Evolutionary conservation across 2,797 vertebrate species (phyloP), one percentile per base, ranked within the genome.

Genomic region (Graptemys geographica): DNA sequence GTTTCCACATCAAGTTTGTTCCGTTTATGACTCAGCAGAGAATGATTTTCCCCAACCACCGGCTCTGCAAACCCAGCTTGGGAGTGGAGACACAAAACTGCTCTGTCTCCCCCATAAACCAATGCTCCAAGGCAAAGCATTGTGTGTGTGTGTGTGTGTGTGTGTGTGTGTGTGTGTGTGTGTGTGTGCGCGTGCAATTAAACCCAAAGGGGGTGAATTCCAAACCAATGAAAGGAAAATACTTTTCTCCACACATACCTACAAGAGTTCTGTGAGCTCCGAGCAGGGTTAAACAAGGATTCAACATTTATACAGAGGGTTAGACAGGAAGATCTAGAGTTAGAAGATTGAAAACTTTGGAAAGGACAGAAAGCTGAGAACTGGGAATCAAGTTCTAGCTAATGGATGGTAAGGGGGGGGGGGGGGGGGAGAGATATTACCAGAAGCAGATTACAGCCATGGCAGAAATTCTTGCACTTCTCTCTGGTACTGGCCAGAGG

Each of bases 21-120:
- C 83, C 89, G 90, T 93, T 93, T 86, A 49, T 97, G 94, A 96
- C 94, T 88, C 96, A 97, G 79, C 21, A 19, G 56, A 44, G 4
- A 51, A 53, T 23, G 4, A 9, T 33, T 84, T 49, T 21, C 5
- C 25, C 57, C 7, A 6, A 0, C 59, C 4, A 18, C 41, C 1
- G 0, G 2, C 19, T 62, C 33, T 37, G 19, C 65, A 69, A 37
- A 21, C 65, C 33, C 65, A 69, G 65, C 33, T 65, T 65, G 62
- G 65, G 65, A 69, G n/a, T 5, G 2, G 65, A 69, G 65, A 37
- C 65, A 69, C 65, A n/a, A 21, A 69, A 69, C 65, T 10, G n/a
- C n/a, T 69, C 65, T 6, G n/a, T 69, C 19, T 37, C 65, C 8
- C 33, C n/a, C 65, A 37, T 3, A 37, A 69, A 21, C n/a, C n/a